Evolutionary conservation across 2,797 vertebrate genomes (phyloP).

Genomic region (Mus caroli): DNA sequence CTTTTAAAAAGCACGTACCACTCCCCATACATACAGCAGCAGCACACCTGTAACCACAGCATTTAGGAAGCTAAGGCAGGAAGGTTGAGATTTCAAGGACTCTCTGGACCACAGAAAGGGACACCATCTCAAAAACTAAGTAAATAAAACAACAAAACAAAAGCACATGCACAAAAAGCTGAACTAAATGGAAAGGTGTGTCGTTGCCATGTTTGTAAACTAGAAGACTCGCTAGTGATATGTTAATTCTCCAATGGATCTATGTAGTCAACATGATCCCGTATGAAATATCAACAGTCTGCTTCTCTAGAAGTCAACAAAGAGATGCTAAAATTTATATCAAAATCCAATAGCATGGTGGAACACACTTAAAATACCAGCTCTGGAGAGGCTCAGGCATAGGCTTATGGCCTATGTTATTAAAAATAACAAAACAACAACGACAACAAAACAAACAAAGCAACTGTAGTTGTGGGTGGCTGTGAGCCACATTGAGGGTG

Average conservation of each 20-base stretch:
- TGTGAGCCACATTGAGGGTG: background rate
- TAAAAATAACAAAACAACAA: background rate
- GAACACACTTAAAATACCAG: background rate
- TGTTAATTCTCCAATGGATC: background rate
- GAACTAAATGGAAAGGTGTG: background rate
- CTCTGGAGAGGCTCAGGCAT: background rate
- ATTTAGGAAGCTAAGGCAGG: background rate
- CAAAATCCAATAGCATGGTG: slow-evolving; percentile 6
- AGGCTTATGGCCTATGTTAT: background rate
- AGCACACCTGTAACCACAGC: background rate
- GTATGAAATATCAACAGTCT: slow-evolving; percentile 27
- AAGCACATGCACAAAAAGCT: background rate
- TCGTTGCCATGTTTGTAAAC: background rate
- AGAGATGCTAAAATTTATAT: slow-evolving; percentile 45
- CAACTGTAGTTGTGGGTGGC: background rate
- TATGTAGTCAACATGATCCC: background rate
- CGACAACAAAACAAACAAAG: background rate
- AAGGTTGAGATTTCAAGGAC: background rate
- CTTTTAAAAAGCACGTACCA: background rate
- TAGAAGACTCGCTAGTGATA: background rate
- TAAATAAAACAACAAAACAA: background rate
- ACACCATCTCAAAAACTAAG: background rate
- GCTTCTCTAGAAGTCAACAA: slow-evolving; percentile 40
- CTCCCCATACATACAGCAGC: background rate
- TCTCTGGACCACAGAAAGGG: background rate